Base-by-base conservation (phyloP, 2,888 invertebrate species). In the Danaus chrysippus region DNA sequence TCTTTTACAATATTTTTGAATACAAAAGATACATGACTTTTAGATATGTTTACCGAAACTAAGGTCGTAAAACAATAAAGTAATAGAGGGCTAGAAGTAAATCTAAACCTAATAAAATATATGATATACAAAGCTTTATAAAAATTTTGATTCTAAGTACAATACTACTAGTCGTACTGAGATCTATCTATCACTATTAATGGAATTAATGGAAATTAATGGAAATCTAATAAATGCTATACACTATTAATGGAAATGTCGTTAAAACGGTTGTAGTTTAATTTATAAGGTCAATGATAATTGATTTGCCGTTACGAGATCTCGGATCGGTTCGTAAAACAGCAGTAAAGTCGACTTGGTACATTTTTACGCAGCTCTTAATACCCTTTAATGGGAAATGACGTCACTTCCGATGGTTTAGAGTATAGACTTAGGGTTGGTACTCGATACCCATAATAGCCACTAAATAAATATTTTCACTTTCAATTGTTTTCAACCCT, bases 281-380 rank as follows among this genome's bases (percentile, higher is more conserved):
- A 34, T 34, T 17, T 17, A 17, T 49, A 56, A 42, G 17, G 11
- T 53, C 17, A 58, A 34, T 41, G 56, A 58, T 61, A 58, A 64
- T 64, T 59, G 61, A 54, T 61, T 57, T 43, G 56, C 59, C 57
- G 55, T 66, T 63, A 63, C 59, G 58, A 56, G 56, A 60, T 59
- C 64, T 64, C 62, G 62, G 63, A 58, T 54, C 55, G 57, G 52
- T 58, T 34, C 61, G 61, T 67, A 69, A 69, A 67, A 66, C 15
- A 15, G 42, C 64, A 67, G 65, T 69, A 64, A 69, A 65, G 23
- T 59, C 54, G 57, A 54, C 44, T 42, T 42, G 59, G n/a, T 61
- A 55, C 61, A 64, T 62, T 69, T 65, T 61, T 67, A 57, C 62
- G 62, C 62, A 57, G 60, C 55, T 61, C 56, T 61, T 64, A 61